These are phyloP conservation scores for Pygmarrhopalites habei DNA, from an alignment of 1,140 invertebrate species.

Conservation along the genomic window DNA sequence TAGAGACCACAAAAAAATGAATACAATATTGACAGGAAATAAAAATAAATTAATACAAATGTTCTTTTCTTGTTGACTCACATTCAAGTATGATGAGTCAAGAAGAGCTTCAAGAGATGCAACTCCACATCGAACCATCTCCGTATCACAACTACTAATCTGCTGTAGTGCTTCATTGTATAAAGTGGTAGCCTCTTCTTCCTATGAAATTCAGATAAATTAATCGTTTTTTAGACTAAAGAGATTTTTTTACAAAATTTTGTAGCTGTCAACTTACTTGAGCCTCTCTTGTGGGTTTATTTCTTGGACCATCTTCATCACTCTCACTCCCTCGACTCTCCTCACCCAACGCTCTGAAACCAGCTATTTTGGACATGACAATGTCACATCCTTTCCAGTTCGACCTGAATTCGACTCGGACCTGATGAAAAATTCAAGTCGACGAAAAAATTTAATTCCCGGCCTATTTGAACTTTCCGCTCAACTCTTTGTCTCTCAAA, in stretches of 20 bases:
- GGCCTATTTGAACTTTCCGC: no score
- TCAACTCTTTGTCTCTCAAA: no score
- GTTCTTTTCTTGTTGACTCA: neutral
- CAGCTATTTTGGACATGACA: neutral
- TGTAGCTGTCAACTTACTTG: slow-evolving; percentile 7
- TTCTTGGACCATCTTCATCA: slow-evolving; percentile 15
- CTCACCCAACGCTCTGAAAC: slow-evolving; percentile 23
- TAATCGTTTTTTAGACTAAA: neutral
- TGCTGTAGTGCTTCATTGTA: slow-evolving; percentile 56
- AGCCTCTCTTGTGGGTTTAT: slow-evolving; percentile 21
- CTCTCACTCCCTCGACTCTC: slow-evolving; percentile 6
- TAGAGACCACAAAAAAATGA: no score
- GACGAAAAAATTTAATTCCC: no score
- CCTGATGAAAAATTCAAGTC: no score
- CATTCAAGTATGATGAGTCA: slow-evolving; percentile 12
- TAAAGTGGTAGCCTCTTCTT: slow-evolving; percentile 60
- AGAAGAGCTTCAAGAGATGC: slow-evolving; percentile 1
- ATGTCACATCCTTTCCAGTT: no score
- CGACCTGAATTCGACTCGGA: no score
- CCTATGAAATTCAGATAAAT: slow-evolving; percentile 44
- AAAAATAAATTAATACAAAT: neutral
- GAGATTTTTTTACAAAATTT: neutral
- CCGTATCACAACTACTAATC: no score
- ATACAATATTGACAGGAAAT: neutral
- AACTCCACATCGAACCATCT: no score